Evolutionary conservation across 2,797 vertebrate genomes (phyloP).

Genomic region (Manis pentadactyla): DNA sequence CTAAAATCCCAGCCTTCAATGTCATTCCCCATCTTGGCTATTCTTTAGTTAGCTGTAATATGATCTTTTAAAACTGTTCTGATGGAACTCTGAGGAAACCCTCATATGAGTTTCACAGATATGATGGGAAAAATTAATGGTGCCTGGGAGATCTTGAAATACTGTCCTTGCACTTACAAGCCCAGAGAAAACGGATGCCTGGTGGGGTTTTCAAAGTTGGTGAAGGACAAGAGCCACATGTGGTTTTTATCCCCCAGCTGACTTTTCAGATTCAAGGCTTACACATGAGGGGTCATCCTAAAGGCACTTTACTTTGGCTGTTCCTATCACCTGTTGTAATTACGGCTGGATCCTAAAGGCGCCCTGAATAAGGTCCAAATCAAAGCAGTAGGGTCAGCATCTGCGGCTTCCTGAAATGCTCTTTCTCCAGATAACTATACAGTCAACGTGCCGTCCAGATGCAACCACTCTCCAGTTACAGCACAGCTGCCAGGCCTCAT

Average conservation of each 20-base stretch:
- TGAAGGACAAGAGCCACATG: background rate
- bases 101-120: background rate
- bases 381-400: background rate
- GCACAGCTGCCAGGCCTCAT: background rate
- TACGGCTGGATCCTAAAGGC: background rate
- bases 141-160: constrained; percentile 36
- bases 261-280: background rate
- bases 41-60: background rate
- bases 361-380: background rate
- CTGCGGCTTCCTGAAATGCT: background rate
- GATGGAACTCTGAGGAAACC: background rate
- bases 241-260: background rate
- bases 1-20: background rate
- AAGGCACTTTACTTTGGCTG: background rate
- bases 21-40: background rate
- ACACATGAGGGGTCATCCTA: background rate
- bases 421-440: background rate
- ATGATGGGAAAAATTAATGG: background rate
- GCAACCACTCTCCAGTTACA: background rate
- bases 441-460: background rate
- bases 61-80: background rate
- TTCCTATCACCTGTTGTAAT: background rate
- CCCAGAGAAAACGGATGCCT: background rate
- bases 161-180: background rate
- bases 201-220: background rate